Base-by-base conservation (phyloP, 2,797 vertebrate genomes). In the Onychomys leucogaster region DNA sequence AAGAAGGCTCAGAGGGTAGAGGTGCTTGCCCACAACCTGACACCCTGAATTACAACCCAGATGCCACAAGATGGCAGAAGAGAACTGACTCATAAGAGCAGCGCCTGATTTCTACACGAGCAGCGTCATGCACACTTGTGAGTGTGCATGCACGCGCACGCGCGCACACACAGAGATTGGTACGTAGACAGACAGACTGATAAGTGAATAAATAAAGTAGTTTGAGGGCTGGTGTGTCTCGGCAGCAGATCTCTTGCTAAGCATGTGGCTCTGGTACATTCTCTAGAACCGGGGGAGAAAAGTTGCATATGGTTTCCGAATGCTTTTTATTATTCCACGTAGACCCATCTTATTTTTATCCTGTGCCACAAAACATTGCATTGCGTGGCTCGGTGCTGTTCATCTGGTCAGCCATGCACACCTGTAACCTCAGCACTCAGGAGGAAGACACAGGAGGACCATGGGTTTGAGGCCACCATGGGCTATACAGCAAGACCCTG, bases 121-220 rank as follows among this genome's bases (percentile, higher is more conserved):
- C 43, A 14, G 7, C 3, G 65, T 23, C 21, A 27, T 46, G 82
- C 29, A 34, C 37, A 4, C 41, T 23, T 34, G 29, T 1, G 25
- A 5, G 27, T 25, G 5, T 32, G 37, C 32, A 11, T 0, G 14
- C 29, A 25, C 43, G 17, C 55, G 37, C 13, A 13, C 0, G 8
- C 29, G 25, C 32, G 17, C 55, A 57, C 34, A 63, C 16, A 49
- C 59, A 32, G 27, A 14, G 27, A 65, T 65, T 14, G 46, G 34
- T 27, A 77, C 19, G 49, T 7, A 52, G 29, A 71, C 2, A 69
- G 25, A 71, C 25, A 16, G 13, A 49, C 19, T 29, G 4, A 21
- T 9, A 46, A 46, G 12, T 5, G 29, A 63, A 65, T 65, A 84
- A 55, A 23, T 32, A 57, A 41, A 4, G 32, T 34, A 43, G 52